Conservation (phyloP, 2,888 invertebrate genomes). For the Steinernema scapterisci region DNA sequence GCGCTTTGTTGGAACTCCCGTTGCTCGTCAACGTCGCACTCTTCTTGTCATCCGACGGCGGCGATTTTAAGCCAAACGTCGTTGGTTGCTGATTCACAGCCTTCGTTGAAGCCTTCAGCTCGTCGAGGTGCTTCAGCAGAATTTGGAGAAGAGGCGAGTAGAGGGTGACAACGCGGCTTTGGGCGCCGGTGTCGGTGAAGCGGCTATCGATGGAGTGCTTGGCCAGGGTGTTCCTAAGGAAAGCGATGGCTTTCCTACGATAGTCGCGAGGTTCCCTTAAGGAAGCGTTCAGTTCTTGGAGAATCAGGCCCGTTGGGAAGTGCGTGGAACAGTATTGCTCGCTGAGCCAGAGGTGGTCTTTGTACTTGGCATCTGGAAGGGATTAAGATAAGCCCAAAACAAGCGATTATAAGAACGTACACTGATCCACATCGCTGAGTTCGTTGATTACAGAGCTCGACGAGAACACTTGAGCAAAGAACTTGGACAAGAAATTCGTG, state of each 20-base stretch:
- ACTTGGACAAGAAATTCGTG: constrained; percentile 49
- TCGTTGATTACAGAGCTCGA: constrained; percentile 46
- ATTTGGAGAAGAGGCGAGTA: constrained; percentile 90
- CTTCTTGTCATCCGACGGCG: constrained; percentile 9
- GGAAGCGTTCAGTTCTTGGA: constrained; percentile 81
- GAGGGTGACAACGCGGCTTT: constrained; percentile 79
- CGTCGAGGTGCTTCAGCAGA: constrained; percentile 83
- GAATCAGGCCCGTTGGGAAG: constrained; percentile 83
- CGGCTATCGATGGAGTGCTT: constrained; percentile 93
- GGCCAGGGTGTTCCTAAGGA: constrained; percentile 83
- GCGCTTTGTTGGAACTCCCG: constrained; percentile 34
- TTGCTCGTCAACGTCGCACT: background rate
- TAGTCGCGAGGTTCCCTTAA: constrained; percentile 84
- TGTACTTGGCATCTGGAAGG: constrained; percentile 59
- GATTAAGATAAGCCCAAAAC: no score
- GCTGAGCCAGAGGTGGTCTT: constrained; percentile 72
- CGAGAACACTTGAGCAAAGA: constrained; percentile 56
- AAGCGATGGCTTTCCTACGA: constrained; percentile 79
- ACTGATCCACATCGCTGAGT: constrained; percentile 54
- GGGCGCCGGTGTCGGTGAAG: constrained; percentile 77
- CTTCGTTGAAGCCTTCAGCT: constrained; percentile 71
- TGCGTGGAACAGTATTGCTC: constrained; percentile 88
- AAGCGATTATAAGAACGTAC: constrained; percentile 35
- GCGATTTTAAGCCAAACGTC: background rate
- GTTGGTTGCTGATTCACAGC: background rate